Evolutionary conservation across 2,888 invertebrate species (phyloP), one percentile per base, ranked within the genome.

Genomic region (Argynnis bischoffii): DNA sequence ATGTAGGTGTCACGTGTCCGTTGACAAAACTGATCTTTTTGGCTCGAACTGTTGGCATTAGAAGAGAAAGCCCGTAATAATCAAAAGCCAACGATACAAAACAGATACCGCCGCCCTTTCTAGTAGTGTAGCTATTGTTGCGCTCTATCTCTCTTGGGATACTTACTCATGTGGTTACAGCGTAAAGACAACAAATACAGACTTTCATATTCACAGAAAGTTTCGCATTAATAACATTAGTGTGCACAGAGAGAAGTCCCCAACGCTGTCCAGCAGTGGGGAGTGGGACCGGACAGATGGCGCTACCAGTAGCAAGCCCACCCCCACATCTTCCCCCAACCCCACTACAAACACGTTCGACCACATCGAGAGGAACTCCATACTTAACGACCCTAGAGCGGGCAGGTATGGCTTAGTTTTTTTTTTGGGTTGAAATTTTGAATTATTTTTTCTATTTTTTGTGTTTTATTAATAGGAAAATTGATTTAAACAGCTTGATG

Each of bases 301-400:
- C 57, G 79, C 76, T 54, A 82, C 79, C 5, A 70, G 77, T 46
- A 85, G 86, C 77, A 82, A 79, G 74, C 72, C 69, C 65, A 35
- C 65, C 3, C 31, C 63, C 18, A 26, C 69, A 59, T 71, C 66
- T 35, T 72, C 57, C 61, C 67, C 69, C 71, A 71, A 72, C 48
- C 67, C 69, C 68, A 64, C 75, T 18, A 35, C 71, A 65, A 86
- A 81, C 78, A 89, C 90, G 2, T 95, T 96, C 83, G 96, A 96
- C 88, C 94, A 95, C 71, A 93, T 96, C 18, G 95, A 95, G 81
- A 89, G 96, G 68, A 93, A 94, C 75, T 93, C 94, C 2, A 93
- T 95, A 76, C 88, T 96, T 65, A 93, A 94, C 54, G 96, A 96
- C 81, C 95, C 95, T 67, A 89, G 96, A 66, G 95, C 95, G 14